A percentile compares a stretch with the other conserved stretches of the same genome.
phyloP scores from a whole-genome alignment of 2,888 invertebrate genomes.

The Corythucha ciliata region DNA sequence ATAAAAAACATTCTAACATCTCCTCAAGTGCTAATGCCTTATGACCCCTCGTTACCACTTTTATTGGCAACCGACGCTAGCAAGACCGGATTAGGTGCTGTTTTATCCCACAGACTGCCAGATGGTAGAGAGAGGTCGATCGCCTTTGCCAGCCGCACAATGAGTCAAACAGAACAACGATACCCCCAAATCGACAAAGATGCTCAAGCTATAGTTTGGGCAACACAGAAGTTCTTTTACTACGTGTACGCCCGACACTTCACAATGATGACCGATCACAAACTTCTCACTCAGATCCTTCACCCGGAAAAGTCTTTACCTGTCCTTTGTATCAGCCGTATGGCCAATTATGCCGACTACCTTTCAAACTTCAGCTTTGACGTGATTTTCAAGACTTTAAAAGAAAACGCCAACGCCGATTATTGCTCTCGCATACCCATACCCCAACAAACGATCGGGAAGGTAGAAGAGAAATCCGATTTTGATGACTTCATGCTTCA shows the following conservation, averaged over 20 bases:
- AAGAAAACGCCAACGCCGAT: conserved; percentile 13
- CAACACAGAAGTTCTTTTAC: conserved; percentile 38
- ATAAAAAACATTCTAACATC: conserved; percentile 34
- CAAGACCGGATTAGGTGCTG: conserved; percentile 19
- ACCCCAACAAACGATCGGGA: too few species aligned
- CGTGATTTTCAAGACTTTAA: conserved; percentile 13
- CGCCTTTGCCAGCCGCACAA: conserved; percentile 39
- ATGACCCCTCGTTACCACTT: conserved; percentile 35
- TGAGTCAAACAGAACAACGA: conserved; percentile 35
- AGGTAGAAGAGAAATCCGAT: not conserved
- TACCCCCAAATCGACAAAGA: conserved; percentile 37
- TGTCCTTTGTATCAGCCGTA: conserved; percentile 5
- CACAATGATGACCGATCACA: conserved; percentile 40
- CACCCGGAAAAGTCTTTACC: conserved; percentile 13
- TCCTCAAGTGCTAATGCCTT: conserved; percentile 30
- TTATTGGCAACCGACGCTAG: conserved; percentile 36
- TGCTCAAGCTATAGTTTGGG: conserved; percentile 35
- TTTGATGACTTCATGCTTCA: conserved; percentile 13
- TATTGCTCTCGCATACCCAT: not conserved
- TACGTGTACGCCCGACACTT: conserved; percentile 41
- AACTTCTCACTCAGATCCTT: conserved; percentile 37
- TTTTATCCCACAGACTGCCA: conserved; percentile 37
- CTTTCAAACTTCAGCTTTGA: conserved; percentile 12
- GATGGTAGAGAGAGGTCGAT: conserved; percentile 40
- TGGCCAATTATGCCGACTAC: conserved; percentile 16